Evolutionary conservation across 2,113 vertebrate genomes (phyloP), one percentile per base, ranked within the genome.

Genomic region (Ptilorrhoa leucosticta): DNA sequence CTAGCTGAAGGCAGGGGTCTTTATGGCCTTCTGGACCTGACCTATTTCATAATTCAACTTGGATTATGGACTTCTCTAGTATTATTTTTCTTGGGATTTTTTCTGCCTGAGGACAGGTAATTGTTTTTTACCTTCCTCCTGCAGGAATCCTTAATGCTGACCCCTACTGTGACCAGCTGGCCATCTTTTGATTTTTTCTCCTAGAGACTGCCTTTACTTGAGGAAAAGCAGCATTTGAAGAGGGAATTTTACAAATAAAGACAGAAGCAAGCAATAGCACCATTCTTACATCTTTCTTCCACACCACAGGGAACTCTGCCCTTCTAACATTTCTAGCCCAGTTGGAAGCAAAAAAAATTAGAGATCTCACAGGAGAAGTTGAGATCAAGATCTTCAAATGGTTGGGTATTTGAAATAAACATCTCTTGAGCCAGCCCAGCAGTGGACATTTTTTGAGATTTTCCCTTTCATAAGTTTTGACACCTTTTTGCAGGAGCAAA

Each of bases 111-210:
- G n/a, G 54, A 94, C 57, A 92, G 79, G 75, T 76, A 79, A 81
- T 79, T 65, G 28, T 66, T 93, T 78, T 78, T 37, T 68, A 90
- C 37, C n/a, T 56, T 94, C 37, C 33, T 68, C 44, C 73, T 44
- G 28, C 39, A 87, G 73, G 44, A 93, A 56, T 56, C 51, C 47
- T 78, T 95, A 81, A 78, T 89, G 65, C 22, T 90, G 70, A 65
- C 44, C 48, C 85, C 90, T 79, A 16, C 57, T 37, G 90, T 85
- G 84, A 79, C 82, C 85, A 96, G 70, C 87, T 97, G 90, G 61
- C 45, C 87, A 40, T 37, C 31, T 64, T 86, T 77, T 40, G 40
- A 64, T 54, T 77, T 75, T 83, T 85, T 48, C 44, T 91, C 24
- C 61, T 60, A 22, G 39, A 68, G 13, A 33, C 13, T 54, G 39